These are phyloP conservation scores for Brachypteracias leptosomus DNA, from an alignment of 2,113 vertebrate species.

Conservation along the genomic window DNA sequence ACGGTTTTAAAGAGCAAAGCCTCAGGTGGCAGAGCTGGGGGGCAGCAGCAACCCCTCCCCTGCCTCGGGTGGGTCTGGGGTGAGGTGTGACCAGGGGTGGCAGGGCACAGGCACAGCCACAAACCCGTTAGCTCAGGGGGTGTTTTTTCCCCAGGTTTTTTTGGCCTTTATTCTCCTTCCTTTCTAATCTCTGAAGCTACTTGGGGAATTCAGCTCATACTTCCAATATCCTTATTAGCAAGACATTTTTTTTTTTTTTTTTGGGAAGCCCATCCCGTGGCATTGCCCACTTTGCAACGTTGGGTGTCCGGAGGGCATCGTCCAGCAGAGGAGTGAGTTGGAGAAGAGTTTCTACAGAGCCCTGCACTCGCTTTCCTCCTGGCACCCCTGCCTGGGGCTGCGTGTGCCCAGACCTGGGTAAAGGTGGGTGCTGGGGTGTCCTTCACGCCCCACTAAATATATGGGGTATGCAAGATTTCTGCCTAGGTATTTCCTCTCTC, in stretches of 20 bases:
- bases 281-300: not conserved
- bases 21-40: not conserved
- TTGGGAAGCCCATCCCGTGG: not conserved
- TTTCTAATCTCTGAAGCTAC: not conserved
- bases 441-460: not conserved
- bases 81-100: accelerated
- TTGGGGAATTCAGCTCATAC: accelerated
- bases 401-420: accelerated
- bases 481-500: not conserved
- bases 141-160: not conserved
- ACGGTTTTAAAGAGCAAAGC: not conserved
- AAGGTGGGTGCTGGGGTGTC: not conserved
- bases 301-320: not conserved
- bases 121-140: not conserved
- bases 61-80: not conserved
- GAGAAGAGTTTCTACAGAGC: not conserved
- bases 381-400: not conserved
- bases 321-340: accelerated
- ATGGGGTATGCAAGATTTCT: not conserved
- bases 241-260: no score
- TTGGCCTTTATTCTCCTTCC: not conserved
- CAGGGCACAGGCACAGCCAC: not conserved
- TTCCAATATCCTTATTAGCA: not conserved
- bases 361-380: not conserved
- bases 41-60: not conserved